Evolutionary conservation across 2,888 invertebrate species (phyloP), one percentile per base, ranked within the genome.

Genomic region (Brachyptera putata): DNA sequence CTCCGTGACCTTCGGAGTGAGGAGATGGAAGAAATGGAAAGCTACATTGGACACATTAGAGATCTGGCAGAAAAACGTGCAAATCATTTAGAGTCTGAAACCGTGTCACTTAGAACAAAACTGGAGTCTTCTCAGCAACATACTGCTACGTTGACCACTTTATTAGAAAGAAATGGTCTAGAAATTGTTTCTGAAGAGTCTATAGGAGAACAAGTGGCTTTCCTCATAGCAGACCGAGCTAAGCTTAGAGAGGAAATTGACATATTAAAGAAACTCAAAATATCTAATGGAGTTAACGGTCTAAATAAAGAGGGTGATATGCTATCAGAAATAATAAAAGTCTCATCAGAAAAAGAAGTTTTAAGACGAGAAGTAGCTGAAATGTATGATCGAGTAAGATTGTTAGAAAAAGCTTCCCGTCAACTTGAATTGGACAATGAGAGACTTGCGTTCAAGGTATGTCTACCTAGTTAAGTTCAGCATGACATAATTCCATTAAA

Each of bases 191-290:
- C 73, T 13, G 67, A 70, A 30, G 70, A 73, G 18, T 70, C 73
- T 3, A 69, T 74, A 11, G 74, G 74, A 58, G 76, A 78, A 66
- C 72, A 72, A 68, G 72, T 72, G 18, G 75, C 77, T 3, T 75
- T 73, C 66, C 69, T 78, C 14, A 71, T 78, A 53, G 75, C 75
- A 55, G 76, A 77, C 65, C 68, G 76, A 63, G 74, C 75, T 1
- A 70, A 75, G 34, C 72, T 77, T 22, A 68, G 72, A 61, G 76
- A 77, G 66, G 77, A 77, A 62, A 69, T 78, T 14, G 74, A 76
- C 56, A 71, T 70, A 37, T 68, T 70, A 65, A 73, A 67, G 58
- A 68, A 68, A 36, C 56, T 70, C 13, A 70, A 69, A 63, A 62
- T 67, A 55, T 64, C 68, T n/a, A 65, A 68, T 70, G 58, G 57